A percentile compares a stretch with the other conserved stretches of the same genome.
Conservation (phyloP, 2,888 invertebrate species). For the Mechanitis messenoides region DNA sequence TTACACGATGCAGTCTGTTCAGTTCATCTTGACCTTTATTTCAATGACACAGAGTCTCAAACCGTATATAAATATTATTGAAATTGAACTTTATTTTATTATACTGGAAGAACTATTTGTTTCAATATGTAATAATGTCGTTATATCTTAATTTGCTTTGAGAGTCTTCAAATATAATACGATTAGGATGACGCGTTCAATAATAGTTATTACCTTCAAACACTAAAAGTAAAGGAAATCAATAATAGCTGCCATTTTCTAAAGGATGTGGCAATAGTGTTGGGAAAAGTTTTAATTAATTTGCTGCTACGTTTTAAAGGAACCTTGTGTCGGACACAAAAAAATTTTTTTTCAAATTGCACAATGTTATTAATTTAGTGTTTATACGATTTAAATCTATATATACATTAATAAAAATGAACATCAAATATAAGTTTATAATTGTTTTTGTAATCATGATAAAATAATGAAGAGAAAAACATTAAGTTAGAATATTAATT, state of each 20-base stretch:
- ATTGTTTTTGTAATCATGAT: too few relatives aligned
- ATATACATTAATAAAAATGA: too few relatives aligned
- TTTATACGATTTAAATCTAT: too few relatives aligned
- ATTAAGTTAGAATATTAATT: too few relatives aligned
- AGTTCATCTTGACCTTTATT: slow-evolving; percentile 2
- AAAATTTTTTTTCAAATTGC: background rate
- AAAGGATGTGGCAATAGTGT: slow-evolving; percentile 30
- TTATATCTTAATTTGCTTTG: background rate
- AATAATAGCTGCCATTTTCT: background rate
- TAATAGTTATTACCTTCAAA: too few relatives aligned
- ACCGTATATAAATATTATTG: background rate
- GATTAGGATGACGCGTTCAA: too few relatives aligned
- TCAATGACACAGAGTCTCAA: background rate
- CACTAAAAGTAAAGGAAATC: background rate
- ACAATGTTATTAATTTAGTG: background rate
- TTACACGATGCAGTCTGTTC: background rate
- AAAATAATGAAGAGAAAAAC: too few relatives aligned
- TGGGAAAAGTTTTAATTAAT: background rate
- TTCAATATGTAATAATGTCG: background rate
- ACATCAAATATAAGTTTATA: too few relatives aligned
- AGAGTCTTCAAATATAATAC: too few relatives aligned
- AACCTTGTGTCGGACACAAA: slow-evolving; percentile 2
- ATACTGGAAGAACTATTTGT: background rate
- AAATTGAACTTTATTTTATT: background rate
- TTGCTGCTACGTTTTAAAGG: background rate